Evolutionary conservation across 2,797 vertebrate species (phyloP).

Genomic region (Hipposideros larvatus): DNA sequence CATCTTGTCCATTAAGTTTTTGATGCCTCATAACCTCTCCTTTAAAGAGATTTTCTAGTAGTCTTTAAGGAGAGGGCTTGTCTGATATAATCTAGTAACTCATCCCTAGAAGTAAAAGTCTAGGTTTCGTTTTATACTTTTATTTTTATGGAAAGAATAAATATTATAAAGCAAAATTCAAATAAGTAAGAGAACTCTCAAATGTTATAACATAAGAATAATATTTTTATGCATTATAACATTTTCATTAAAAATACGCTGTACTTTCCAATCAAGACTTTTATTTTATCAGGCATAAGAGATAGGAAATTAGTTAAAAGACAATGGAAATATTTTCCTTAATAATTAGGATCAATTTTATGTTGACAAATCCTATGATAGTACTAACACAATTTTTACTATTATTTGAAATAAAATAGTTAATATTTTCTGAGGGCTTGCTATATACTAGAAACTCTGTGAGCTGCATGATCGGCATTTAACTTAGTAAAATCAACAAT

Average conservation of each 20-base stretch:
- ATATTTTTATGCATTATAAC: neutral
- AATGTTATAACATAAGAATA: neutral
- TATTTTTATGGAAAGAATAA: constrained; percentile 23
- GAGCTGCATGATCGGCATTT: neutral
- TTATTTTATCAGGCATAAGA: neutral
- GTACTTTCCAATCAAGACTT: constrained; percentile 4
- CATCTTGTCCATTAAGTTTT: neutral
- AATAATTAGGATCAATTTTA: constrained; percentile 21
- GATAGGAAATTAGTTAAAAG: constrained; percentile 26
- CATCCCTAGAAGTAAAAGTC: neutral
- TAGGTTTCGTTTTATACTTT: constrained; percentile 14
- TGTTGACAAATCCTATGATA: neutral
- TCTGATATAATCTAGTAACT: neutral
- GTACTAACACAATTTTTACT: neutral
- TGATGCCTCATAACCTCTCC: neutral
- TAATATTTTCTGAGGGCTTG: neutral
- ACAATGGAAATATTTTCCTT: constrained; percentile 2
- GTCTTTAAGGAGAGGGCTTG: neutral
- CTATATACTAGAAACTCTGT: neutral
- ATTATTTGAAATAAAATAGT: constrained; percentile 8
- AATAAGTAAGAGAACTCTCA: constrained; percentile 19
- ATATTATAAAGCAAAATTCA: neutral
- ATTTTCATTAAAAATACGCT: neutral
- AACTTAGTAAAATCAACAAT: neutral
- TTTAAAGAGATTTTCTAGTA: neutral